phyloP scores from a whole-genome alignment of 2,797 vertebrate species.

The Anableps anableps region DNA sequence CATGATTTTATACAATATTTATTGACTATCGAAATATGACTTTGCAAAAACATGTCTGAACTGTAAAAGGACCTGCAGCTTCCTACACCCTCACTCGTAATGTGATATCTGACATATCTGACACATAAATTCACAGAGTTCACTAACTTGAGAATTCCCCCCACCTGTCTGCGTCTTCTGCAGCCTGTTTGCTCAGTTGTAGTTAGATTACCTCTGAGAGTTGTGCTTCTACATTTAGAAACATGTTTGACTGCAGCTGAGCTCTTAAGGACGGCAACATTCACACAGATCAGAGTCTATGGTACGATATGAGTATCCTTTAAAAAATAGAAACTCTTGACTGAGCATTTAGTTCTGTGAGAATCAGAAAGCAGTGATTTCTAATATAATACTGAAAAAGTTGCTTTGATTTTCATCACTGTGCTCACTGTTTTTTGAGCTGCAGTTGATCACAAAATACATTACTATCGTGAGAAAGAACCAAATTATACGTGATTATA shows the following conservation, averaged over 20 bases:
- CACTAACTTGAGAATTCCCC: slow-evolving; percentile 21
- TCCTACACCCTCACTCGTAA: slow-evolving; percentile 6
- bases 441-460: neutral
- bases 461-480: neutral
- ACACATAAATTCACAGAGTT: slow-evolving; percentile 32
- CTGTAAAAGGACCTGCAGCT: slow-evolving; percentile 34
- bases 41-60: slow-evolving; percentile 21
- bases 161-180: slow-evolving; percentile 20
- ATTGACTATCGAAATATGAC: slow-evolving; percentile 1
- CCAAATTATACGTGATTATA: neutral
- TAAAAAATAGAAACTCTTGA: neutral
- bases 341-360: neutral
- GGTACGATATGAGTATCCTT: slow-evolving; percentile 3
- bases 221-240: slow-evolving; percentile 51
- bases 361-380: slow-evolving; percentile 1
- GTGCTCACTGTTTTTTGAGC: neutral
- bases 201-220: slow-evolving; percentile 33
- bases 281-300: slow-evolving; percentile 11
- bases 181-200: slow-evolving; percentile 29
- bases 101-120: slow-evolving; percentile 29
- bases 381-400: neutral
- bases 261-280: slow-evolving; percentile 16
- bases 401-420: neutral
- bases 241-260: slow-evolving; percentile 21
- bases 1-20: slow-evolving; percentile 16